Evolutionary conservation across 2,888 invertebrate species (phyloP), one percentile per base, ranked within the genome.

Genomic region (Ectemnius cavifrons): DNA sequence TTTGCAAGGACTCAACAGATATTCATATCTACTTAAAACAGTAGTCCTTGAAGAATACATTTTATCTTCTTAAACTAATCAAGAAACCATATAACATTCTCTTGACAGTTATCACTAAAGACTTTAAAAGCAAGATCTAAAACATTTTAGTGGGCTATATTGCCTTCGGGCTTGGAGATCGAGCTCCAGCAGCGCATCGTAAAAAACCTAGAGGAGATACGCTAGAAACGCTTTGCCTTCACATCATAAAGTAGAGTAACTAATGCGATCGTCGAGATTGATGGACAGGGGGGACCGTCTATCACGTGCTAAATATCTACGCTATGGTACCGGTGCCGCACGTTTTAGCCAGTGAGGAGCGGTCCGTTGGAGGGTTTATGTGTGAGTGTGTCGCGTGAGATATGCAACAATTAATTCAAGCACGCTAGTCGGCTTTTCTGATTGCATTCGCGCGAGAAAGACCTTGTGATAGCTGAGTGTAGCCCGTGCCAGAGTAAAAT

Each of bases 361-460:
- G 5, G 11, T 37, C 5, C 37, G 37, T 1, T 11, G 52, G 16
- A 11, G 16, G 0, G 52, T 14, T 16, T 28, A 66, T 56, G 62
- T 61, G 49, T 14, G 62, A 18, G 69, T 65, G 71, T 64, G 71
- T 75, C 75, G 81, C 69, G 67, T 60, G 66, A 70, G 81, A 81
- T 83, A 81, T 77, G 73, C 73, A 74, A 62, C 76, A 79, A 83
- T 83, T 83, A 83, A 82, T 83, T 81, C 75, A 75, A 56, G 71
- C 77, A 75, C 75, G 72, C 81, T 75, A 71, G 69, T 64, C 74
- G 67, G 69, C 68, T 77, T 82, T 82, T 77, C 78, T 75, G 79
- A 82, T 82, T 75, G 80, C 80, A 77, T 81, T 74, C 77, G 77
- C 72, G 72, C 67, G 77, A 65, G 37, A 37, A 37, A 37, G 8